A percentile compares a stretch with the other conserved stretches of the same genome.
These are phyloP conservation scores for Chascanopsetta lugubris DNA, from an alignment of 2,113 vertebrate genomes.

Conservation along the genomic window DNA sequence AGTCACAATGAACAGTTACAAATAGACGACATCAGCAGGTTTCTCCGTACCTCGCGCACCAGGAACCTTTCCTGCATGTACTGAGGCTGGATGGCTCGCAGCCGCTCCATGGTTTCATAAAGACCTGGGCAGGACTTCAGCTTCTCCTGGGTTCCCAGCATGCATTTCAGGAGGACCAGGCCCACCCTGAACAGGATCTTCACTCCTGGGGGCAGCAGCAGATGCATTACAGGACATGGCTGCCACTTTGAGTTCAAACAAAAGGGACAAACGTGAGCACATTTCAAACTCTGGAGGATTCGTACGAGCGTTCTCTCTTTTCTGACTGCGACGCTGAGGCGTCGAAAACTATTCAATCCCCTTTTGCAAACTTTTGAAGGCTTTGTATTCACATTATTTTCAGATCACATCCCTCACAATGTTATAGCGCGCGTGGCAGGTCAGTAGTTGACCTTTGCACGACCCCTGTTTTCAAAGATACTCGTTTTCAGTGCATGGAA, in stretches of 20 bases:
- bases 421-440: too few species aligned
- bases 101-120: slow-evolving; percentile 94
- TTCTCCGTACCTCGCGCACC: slow-evolving; percentile 86
- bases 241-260: background rate
- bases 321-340: too few species aligned
- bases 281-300: background rate
- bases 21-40: background rate
- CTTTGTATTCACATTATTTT: too few species aligned
- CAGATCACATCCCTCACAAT: too few species aligned
- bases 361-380: too few species aligned
- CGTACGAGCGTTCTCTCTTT: too few species aligned
- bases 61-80: slow-evolving; percentile 93
- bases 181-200: slow-evolving; percentile 96
- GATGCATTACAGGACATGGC: background rate
- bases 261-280: background rate
- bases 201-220: slow-evolving; percentile 82
- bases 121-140: slow-evolving; percentile 91
- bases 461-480: too few species aligned
- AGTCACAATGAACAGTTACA: background rate
- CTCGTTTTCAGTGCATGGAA: too few species aligned
- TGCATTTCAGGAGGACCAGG: slow-evolving; percentile 90
- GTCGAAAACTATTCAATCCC: too few species aligned
- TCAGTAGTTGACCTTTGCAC: too few species aligned
- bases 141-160: slow-evolving; percentile 92
- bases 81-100: slow-evolving; percentile 86